phyloP scores from a whole-genome alignment of 2,888 invertebrate genomes.

The Helobdella robusta region DNA sequence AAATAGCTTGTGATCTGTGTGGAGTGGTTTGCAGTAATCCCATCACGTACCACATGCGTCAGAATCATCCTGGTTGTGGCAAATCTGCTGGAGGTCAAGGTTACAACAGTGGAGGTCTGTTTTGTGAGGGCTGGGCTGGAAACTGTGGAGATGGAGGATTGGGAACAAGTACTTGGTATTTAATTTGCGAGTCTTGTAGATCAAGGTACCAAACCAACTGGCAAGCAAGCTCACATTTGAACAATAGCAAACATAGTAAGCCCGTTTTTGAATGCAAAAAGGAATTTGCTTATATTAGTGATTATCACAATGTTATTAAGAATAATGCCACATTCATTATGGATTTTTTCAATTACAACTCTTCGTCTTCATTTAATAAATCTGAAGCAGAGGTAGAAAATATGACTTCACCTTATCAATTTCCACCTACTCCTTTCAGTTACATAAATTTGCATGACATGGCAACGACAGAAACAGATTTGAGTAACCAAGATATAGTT shows the following conservation, averaged over 20 bases:
- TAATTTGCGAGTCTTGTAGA: constrained; percentile 81
- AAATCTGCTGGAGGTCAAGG: constrained; percentile 74
- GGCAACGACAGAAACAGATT: too few relatives aligned
- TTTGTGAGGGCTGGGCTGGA: constrained; percentile 77
- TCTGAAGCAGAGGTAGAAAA: too few relatives aligned
- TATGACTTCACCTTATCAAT: too few relatives aligned
- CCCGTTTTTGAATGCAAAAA: not conserved
- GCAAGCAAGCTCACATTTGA: not conserved
- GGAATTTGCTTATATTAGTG: not conserved
- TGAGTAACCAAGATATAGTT: too few relatives aligned
- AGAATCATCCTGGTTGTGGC: constrained; percentile 81
- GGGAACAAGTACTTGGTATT: constrained; percentile 71
- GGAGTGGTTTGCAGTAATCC: constrained; percentile 60
- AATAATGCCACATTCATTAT: constrained; percentile 88
- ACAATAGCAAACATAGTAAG: not conserved
- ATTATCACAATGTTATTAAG: constrained; percentile 51
- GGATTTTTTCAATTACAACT: constrained; percentile 70
- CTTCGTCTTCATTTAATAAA: too few relatives aligned
- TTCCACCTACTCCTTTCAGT: too few relatives aligned
- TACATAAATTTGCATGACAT: too few relatives aligned
- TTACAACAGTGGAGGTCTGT: constrained; percentile 80
- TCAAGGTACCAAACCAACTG: constrained; percentile 42
- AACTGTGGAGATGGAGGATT: constrained; percentile 77
- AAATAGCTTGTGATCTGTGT: constrained; percentile 72
- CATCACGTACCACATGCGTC: constrained; percentile 81